Conservation (phyloP, 1,140 invertebrate species). For the Liolophura sinensis region DNA sequence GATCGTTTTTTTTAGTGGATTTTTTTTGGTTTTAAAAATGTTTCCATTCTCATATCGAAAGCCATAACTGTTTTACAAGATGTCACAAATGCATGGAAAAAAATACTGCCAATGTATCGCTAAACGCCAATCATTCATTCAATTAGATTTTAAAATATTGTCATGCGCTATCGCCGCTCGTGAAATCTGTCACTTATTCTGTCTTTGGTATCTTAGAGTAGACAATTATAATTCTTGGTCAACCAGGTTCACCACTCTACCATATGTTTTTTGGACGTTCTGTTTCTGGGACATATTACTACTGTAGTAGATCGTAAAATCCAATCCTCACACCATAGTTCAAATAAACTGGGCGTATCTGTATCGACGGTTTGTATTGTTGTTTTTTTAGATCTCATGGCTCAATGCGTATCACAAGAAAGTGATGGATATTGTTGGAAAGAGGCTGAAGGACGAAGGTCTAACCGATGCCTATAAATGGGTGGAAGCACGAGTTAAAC, state of each 20-base stretch:
- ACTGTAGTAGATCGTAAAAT: neutral
- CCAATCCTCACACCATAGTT: neutral
- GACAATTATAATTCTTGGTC: neutral
- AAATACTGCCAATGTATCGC: no score
- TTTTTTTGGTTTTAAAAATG: no score
- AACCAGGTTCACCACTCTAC: neutral
- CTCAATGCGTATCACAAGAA: constrained; percentile 37
- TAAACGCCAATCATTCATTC: no score
- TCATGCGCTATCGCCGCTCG: no score
- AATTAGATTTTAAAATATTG: no score
- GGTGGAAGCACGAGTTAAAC: constrained; percentile 19
- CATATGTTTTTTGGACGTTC: neutral
- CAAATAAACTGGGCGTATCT: neutral
- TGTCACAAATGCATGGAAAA: no score
- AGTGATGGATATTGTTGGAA: constrained; percentile 25
- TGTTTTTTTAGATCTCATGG: constrained; percentile 33
- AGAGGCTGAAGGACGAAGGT: constrained; percentile 16
- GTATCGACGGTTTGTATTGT: neutral
- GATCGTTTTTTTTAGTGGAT: no score
- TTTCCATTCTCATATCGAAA: no score
- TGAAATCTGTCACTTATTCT: no score
- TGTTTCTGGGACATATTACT: neutral
- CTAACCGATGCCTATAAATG: constrained; percentile 26
- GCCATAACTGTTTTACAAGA: no score
- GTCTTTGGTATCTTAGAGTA: constrained; percentile 1